Evolutionary conservation across 2,888 invertebrate genomes (phyloP), one percentile per base, ranked within the genome.

Genomic region (Tenthredo amoena): DNA sequence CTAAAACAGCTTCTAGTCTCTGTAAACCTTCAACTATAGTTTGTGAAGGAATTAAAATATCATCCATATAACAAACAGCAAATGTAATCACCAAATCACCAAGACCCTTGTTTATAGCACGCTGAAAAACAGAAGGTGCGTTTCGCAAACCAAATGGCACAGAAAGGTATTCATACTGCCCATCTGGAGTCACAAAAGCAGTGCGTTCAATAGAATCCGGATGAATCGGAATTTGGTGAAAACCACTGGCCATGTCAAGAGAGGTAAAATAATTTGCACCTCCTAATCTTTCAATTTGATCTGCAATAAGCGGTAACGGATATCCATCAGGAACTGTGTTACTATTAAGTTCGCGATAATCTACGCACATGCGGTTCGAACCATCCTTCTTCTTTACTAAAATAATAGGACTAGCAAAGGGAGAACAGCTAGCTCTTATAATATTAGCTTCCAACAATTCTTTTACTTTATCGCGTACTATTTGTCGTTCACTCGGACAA

Each of bases 291-390:
- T 83, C 74, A 10, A 87, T 77, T 81, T 87, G 89, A 77, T 89
- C 88, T 10, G 87, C 87, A 9, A 90, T 91, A 10, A 86, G 84
- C 1, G 90, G 89, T 55, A 90, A 62, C 15, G 90, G 89, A 76
- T 85, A 90, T 71, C 87, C 58, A 47, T 90, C 89, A 34, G 89
- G 87, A 10, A 89, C 85, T 15, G 90, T 91, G 43, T 87, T 85
- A 7, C 47, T 31, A 85, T 90, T 90, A n/a, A 90, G 85, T 34
- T 86, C 87, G 1, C 90, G 87, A 83, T 85, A 91, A 86, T 88
- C 88, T 1, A 89, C 87, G 77, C 86, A 86, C 65, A 89, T 21
- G 7, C 89, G 86, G 55, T 87, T 86, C 1, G 87, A 85, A 7
- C 88, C 88, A 50, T 88, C 86, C 37, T 89, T 87, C 72, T 89